Percentiles rank a stretch among this genome's conserved stretches.
Evolutionary conservation across 1,140 invertebrate species (phyloP).

Genomic region (Heliconius melpomene): DNA sequence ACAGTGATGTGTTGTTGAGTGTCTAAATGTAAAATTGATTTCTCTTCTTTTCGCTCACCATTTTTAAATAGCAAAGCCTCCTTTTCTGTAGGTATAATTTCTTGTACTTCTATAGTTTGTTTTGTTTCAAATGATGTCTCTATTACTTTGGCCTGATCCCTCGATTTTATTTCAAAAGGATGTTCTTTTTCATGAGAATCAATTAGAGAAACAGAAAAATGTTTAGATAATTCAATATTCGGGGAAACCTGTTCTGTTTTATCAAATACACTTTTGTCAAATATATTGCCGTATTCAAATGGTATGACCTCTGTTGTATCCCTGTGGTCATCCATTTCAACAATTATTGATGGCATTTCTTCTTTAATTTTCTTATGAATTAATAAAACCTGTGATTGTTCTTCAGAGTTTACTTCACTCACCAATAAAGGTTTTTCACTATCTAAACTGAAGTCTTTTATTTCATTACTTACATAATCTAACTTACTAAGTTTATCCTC

Average conservation of each 20-base stretch:
- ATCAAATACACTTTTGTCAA: conserved; percentile 21
- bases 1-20: conserved; percentile 58
- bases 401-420: conserved; percentile 50
- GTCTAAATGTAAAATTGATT: conserved; percentile 47
- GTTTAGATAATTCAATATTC: conserved; percentile 42
- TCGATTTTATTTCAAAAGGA: conserved; percentile 30
- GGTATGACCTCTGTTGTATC: conserved; percentile 52
- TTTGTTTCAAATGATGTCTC: conserved; percentile 46
- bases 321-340: conserved; percentile 52
- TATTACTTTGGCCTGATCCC: conserved; percentile 31
- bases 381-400: conserved; percentile 46
- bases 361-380: conserved; percentile 38
- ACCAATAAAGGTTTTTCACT: conserved; percentile 48
- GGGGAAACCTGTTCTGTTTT: conserved; percentile 31
- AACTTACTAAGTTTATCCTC: conserved; percentile 39
- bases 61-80: conserved; percentile 36
- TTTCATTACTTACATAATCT: conserved; percentile 38
- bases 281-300: conserved; percentile 43
- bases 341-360: conserved; percentile 36
- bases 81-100: conserved; percentile 54
- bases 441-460: conserved; percentile 49
- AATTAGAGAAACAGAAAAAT: conserved; percentile 53
- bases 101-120: conserved; percentile 52
- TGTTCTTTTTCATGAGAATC: conserved; percentile 55
- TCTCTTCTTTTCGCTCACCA: conserved; percentile 41